Evolutionary conservation across 2,888 invertebrate species (phyloP).

Genomic region (Archips crataeganus): DNA sequence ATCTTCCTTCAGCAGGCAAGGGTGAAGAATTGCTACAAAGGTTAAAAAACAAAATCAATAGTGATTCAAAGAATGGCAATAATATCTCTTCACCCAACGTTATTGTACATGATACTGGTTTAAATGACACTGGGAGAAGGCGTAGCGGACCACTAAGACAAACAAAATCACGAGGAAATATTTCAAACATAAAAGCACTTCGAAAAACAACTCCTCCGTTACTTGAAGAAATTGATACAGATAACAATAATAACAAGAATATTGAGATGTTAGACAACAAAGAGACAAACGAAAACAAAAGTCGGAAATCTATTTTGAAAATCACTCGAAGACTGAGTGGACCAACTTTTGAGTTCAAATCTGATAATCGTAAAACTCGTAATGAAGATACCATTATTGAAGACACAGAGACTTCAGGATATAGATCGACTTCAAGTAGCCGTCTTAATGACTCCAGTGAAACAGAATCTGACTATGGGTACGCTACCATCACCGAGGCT

Average conservation of each 20-base stretch:
- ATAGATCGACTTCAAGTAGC: conserved; percentile 80
- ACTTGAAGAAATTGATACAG: conserved; percentile 56
- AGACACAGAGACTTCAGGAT: conserved; percentile 84
- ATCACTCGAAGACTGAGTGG: conserved; percentile 60
- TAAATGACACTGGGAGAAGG: conserved; percentile 57
- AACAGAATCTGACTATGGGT: conserved; percentile 87
- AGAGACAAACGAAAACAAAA: conserved; percentile 54
- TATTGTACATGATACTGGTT: conserved; percentile 48
- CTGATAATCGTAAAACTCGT: conserved; percentile 47
- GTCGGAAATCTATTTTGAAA: conserved; percentile 77
- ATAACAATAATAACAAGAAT: conserved; percentile 46
- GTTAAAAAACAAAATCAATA: conserved; percentile 57
- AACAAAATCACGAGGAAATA: conserved; percentile 60
- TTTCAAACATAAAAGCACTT: conserved; percentile 60
- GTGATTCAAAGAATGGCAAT: conserved; percentile 44
- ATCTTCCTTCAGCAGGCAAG: conserved; percentile 59
- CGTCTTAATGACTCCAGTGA: conserved; percentile 78
- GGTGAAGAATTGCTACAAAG: conserved; percentile 63
- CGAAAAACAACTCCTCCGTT: conserved; percentile 52
- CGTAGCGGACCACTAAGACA: conserved; percentile 67
- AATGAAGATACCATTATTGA: conserved; percentile 63
- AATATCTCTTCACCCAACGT: conserved; percentile 43
- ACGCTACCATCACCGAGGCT: conserved; percentile 86
- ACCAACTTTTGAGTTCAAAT: conserved; percentile 54
- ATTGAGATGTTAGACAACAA: conserved; percentile 45